phyloP scores from a whole-genome alignment of 1,140 invertebrate genomes.

The Drosophila setifemur region DNA sequence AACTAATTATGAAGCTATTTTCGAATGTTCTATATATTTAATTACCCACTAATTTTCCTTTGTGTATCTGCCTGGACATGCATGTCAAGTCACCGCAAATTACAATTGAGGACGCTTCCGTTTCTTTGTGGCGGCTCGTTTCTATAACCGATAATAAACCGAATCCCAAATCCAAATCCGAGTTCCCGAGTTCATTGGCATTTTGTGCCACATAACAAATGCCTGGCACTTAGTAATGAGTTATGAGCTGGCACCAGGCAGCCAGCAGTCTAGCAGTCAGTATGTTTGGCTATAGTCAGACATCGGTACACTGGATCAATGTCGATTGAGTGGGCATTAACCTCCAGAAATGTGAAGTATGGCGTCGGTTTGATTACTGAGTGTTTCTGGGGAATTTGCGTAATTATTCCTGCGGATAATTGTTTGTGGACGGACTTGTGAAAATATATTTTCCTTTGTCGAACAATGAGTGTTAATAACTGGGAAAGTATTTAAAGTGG shows the following conservation, averaged over 20 bases:
- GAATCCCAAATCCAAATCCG: too few species aligned
- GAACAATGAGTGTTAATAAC: too few species aligned
- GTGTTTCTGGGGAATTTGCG: background rate
- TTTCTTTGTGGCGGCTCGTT: conserved; percentile 43
- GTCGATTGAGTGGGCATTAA: conserved; percentile 40
- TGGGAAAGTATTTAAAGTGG: too few species aligned
- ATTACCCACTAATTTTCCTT: background rate
- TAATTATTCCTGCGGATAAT: background rate
- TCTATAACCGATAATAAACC: conserved; percentile 29
- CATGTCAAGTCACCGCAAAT: conserved; percentile 73
- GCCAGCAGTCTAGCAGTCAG: conserved; percentile 18
- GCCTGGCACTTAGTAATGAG: conserved; percentile 50
- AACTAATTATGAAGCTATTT: too few species aligned
- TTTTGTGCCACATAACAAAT: conserved; percentile 73
- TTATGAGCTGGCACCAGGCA: conserved; percentile 49
- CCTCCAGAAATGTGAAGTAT: too few species aligned
- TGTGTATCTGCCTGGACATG: conserved; percentile 34
- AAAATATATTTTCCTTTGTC: too few species aligned
- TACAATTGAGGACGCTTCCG: conserved; percentile 67
- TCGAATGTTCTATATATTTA: too few species aligned
- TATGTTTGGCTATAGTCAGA: background rate
- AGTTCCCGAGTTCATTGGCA: conserved; percentile 70
- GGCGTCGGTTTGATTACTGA: background rate
- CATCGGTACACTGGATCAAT: conserved; percentile 35
- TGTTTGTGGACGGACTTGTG: background rate